Percentiles rank a stretch among this genome's conserved stretches.
Conservation (phyloP, 2,113 vertebrate species). For the Tychaedon coryphoeus region DNA sequence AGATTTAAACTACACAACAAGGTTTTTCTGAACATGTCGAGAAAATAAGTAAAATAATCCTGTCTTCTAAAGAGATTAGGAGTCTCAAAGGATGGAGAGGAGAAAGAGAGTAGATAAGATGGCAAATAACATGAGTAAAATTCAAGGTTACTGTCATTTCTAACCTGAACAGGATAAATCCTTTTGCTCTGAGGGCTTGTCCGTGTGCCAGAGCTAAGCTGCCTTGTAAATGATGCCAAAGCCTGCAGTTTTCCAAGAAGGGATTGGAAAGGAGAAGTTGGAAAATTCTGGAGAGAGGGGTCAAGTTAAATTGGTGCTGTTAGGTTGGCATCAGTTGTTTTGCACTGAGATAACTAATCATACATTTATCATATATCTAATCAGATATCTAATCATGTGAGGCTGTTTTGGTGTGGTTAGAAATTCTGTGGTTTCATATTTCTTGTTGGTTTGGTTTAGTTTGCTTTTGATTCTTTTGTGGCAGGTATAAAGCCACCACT, state of each 20-base stretch:
- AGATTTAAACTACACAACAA: not conserved
- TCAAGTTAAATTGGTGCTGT: not conserved
- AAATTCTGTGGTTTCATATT: not conserved
- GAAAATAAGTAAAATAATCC: not conserved
- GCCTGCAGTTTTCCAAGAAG: not conserved
- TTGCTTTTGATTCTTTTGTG: not conserved
- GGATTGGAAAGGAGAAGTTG: not conserved
- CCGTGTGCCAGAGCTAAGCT: not conserved
- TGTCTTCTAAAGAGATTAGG: not conserved
- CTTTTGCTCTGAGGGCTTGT: not conserved
- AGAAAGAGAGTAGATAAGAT: not conserved
- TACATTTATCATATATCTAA: too few relatives aligned
- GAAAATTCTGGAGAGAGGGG: not conserved
- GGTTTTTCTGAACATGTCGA: not conserved
- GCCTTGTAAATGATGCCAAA: not conserved
- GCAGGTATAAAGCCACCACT: not conserved
- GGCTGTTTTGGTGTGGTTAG: not conserved
- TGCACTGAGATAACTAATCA: not conserved
- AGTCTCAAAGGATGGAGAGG: not conserved
- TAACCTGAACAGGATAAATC: not conserved
- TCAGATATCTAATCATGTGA: not conserved
- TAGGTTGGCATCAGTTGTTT: not conserved
- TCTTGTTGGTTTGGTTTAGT: not conserved
- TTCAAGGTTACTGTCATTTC: not conserved
- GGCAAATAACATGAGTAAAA: not conserved